These are phyloP conservation scores for Macrotrachela quadricornifera DNA, from an alignment of 1,140 invertebrate genomes.

Conservation along the genomic window DNA sequence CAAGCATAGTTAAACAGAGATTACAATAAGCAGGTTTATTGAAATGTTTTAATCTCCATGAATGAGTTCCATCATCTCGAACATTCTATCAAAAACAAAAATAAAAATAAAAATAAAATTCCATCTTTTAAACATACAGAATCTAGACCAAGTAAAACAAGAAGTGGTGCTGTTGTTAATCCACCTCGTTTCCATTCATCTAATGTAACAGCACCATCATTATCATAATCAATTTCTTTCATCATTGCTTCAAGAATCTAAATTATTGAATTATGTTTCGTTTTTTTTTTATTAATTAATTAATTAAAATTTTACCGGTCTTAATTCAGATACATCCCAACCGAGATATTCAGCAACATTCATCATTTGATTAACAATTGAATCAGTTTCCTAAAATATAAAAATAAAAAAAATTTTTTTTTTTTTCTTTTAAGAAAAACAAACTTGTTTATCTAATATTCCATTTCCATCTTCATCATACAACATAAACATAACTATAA, in stretches of 20 bases:
- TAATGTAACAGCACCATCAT: conserved; percentile 82
- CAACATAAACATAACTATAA: conserved; percentile 81
- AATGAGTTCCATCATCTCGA: conserved; percentile 82
- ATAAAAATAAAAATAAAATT: not conserved
- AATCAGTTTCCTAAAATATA: conserved; percentile 51
- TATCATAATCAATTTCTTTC: conserved; percentile 90
- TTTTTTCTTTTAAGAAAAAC: no score
- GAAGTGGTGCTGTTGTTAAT: conserved; percentile 74
- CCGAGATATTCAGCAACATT: conserved; percentile 84
- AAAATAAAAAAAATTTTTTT: no score
- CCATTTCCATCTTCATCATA: conserved; percentile 90
- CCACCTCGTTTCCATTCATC: conserved; percentile 91
- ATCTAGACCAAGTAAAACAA: conserved; percentile 64
- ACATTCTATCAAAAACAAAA: conserved; percentile 45
- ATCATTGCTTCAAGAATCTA: conserved; percentile 72
- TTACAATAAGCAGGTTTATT: conserved; percentile 85
- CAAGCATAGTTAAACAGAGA: conserved; percentile 78
- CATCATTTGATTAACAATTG: conserved; percentile 96
- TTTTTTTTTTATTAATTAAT: no score
- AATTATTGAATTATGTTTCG: no score
- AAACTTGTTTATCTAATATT: conserved; percentile 57
- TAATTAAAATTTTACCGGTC: conserved; percentile 43
- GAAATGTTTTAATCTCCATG: conserved; percentile 89
- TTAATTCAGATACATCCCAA: conserved; percentile 82
- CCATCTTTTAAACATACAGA: conserved; percentile 34